Evolutionary conservation across 1,140 invertebrate species (phyloP).

Genomic region (Drosophila orosa): DNA sequence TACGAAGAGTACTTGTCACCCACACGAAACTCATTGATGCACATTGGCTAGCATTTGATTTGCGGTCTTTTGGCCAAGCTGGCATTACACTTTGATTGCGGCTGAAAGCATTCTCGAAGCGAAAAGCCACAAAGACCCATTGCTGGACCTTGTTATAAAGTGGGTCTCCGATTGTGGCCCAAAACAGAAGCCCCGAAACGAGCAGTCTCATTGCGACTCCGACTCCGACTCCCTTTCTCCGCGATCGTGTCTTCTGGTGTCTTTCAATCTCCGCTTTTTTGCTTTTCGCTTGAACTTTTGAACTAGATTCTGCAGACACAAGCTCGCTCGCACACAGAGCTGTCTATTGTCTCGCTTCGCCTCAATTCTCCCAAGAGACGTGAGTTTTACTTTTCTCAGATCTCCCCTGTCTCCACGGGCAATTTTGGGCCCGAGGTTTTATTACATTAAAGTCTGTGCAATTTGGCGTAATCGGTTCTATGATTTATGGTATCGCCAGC

Average conservation of each 20-base stretch:
- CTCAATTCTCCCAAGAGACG: constrained; percentile 52
- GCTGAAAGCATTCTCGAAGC: constrained; percentile 3
- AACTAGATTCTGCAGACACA: constrained; percentile 67
- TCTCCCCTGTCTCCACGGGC: constrained; percentile 16
- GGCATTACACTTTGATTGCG: constrained; percentile 27
- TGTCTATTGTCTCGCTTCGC: constrained; percentile 42
- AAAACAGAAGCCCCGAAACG: constrained; percentile 37
- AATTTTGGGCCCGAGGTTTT: constrained; percentile 43
- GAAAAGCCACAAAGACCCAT: constrained; percentile 9
- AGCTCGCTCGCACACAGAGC: constrained; percentile 25
- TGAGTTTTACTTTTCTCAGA: constrained; percentile 54
- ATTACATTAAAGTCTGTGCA: constrained; percentile 64
- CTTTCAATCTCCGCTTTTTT: constrained; percentile 43
- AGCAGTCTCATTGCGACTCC: constrained; percentile 36
- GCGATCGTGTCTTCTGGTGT: constrained; percentile 43
- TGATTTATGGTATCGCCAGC: constrained; percentile 51
- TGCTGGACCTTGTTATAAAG: constrained; percentile 23
- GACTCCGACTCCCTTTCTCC: constrained; percentile 73
- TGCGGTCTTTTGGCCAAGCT: constrained; percentile 34
- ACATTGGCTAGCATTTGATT: constrained; percentile 37
- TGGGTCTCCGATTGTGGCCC: constrained; percentile 32
- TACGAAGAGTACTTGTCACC: constrained; percentile 23
- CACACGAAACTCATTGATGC: constrained; percentile 58
- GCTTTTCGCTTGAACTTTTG: constrained; percentile 77
- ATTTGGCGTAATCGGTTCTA: constrained; percentile 48